A percentile compares a stretch with the other conserved stretches of the same genome.
These are phyloP conservation scores for Epizoanthus scotinus DNA, from an alignment of 92 coral and sea anemone genomes.

Conservation along the genomic window DNA sequence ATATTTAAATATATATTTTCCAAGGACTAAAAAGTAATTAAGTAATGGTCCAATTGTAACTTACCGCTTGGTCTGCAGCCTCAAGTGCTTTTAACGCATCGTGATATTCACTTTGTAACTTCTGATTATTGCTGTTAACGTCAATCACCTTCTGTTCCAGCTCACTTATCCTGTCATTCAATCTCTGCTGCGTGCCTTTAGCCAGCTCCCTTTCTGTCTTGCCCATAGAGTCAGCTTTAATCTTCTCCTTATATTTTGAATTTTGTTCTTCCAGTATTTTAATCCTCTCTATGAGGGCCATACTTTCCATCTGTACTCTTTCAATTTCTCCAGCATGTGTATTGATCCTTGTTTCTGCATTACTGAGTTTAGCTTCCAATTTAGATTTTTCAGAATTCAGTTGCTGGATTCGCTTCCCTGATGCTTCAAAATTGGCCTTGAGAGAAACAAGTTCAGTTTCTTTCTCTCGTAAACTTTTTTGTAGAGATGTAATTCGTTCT, in stretches of 20 bases:
- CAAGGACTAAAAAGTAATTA: too few relatives aligned
- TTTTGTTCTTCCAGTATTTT: conserved; percentile 55
- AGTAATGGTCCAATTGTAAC: too few relatives aligned
- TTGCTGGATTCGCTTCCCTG: conserved; percentile 51
- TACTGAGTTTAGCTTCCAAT: conserved; percentile 68
- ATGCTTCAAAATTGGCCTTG: conserved; percentile 50
- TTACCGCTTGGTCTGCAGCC: conserved; percentile 97
- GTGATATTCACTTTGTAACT: conserved; percentile 78
- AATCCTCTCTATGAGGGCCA: conserved; percentile 57
- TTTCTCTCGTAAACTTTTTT: conserved; percentile 40
- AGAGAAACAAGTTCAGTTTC: conserved; percentile 39
- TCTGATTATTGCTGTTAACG: conserved; percentile 74
- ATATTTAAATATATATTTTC: too few relatives aligned
- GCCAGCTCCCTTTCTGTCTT: conserved; percentile 54
- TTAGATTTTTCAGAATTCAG: conserved; percentile 69
- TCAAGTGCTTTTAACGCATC: conserved; percentile 98
- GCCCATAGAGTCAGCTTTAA: conserved; percentile 50
- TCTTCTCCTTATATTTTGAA: conserved; percentile 44
- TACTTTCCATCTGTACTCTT: conserved; percentile 55
- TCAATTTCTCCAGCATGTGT: conserved; percentile 51
- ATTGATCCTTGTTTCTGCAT: conserved; percentile 63
- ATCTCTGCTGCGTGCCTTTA: conserved; percentile 61
- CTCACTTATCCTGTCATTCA: conserved; percentile 79
- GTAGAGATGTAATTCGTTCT: conserved; percentile 52
- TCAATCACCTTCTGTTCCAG: conserved; percentile 82